Conservation (phyloP, 2,797 vertebrate genomes). For the Micrastur ruficollis region DNA sequence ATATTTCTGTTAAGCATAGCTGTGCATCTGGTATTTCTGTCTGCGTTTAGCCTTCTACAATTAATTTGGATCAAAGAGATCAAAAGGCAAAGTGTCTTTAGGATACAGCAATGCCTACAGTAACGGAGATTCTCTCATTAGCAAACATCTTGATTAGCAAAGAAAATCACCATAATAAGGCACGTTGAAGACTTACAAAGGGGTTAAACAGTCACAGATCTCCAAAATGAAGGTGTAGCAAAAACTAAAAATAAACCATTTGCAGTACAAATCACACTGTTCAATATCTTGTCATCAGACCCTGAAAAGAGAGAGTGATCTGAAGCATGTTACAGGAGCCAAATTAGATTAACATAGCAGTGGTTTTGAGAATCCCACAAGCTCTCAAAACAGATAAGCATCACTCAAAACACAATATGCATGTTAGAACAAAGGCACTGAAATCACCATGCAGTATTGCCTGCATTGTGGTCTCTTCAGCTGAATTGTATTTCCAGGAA, state of each 20-base stretch:
- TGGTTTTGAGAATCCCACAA: conserved; percentile 35
- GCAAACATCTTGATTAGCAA: neutral
- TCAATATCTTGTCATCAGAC: neutral
- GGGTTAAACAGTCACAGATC: neutral
- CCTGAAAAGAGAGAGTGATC: neutral
- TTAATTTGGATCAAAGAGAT: neutral
- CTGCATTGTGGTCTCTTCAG: neutral
- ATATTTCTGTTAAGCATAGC: neutral
- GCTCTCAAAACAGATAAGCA: conserved; percentile 10
- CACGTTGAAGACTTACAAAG: neutral
- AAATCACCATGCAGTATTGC: neutral
- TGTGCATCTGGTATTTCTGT: neutral
- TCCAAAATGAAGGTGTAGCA: neutral
- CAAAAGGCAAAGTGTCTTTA: neutral
- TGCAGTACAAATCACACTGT: neutral
- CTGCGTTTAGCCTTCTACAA: neutral
- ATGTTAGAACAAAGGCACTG: neutral
- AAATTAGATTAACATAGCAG: conserved; percentile 21
- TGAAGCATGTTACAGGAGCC: neutral
- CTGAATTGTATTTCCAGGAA: neutral
- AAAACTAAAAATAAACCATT: neutral
- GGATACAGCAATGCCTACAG: neutral
- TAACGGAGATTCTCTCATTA: neutral
- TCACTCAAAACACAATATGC: neutral
- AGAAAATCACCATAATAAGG: neutral